These are phyloP conservation scores for Subacronicta megacephala DNA, from an alignment of 2,888 invertebrate species.

Conservation along the genomic window DNA sequence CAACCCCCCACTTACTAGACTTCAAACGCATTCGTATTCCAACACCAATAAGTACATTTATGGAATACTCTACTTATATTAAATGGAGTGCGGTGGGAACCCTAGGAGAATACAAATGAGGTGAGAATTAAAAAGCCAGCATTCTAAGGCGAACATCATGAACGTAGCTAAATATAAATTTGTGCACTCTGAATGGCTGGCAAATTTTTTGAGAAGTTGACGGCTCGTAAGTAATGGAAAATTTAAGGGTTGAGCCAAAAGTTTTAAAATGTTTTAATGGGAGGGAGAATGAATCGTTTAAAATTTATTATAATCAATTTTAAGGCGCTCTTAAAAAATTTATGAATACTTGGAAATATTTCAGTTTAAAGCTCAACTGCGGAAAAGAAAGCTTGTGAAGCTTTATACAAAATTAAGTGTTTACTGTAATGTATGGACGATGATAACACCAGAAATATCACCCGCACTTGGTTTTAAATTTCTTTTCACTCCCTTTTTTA, in stretches of 20 bases:
- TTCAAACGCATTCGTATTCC: constrained; percentile 15
- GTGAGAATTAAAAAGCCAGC: constrained; percentile 26
- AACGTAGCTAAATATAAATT: constrained; percentile 16
- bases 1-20: background rate
- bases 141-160: constrained; percentile 21
- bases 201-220: constrained; percentile 10
- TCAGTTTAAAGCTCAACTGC: too few relatives aligned
- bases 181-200: constrained; percentile 13
- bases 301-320: too few relatives aligned
- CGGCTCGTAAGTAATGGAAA: background rate
- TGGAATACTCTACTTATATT: constrained; percentile 37
- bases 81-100: constrained; percentile 22
- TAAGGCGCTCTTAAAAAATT: too few relatives aligned
- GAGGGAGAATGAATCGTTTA: background rate
- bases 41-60: constrained; percentile 13
- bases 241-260: background rate
- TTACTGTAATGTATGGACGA: too few relatives aligned
- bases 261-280: background rate
- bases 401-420: too few relatives aligned
- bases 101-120: constrained; percentile 41
- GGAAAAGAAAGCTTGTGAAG: too few relatives aligned
- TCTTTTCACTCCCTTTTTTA: too few relatives aligned
- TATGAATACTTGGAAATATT: too few relatives aligned
- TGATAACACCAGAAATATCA: too few relatives aligned
- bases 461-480: too few relatives aligned